phyloP scores from a whole-genome alignment of 2,113 vertebrate genomes.

The Excalfactoria chinensis region DNA sequence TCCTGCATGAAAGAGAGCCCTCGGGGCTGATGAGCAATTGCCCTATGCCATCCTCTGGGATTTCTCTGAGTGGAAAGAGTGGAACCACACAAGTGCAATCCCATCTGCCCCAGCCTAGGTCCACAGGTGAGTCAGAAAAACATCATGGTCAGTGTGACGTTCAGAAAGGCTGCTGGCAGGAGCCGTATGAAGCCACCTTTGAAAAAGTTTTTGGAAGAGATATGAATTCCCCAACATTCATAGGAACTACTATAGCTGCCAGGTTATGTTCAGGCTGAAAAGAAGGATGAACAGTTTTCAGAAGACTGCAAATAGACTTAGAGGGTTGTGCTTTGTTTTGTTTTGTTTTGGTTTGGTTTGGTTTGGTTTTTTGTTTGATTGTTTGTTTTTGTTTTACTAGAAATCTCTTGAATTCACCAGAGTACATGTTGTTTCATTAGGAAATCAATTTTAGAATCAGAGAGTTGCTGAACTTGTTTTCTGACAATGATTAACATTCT shows the following conservation, averaged over 20 bases:
- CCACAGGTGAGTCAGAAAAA: slow-evolving; percentile 77
- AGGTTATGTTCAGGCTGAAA: not conserved
- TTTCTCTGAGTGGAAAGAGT: slow-evolving; percentile 74
- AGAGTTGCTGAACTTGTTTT: not conserved
- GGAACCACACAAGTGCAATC: slow-evolving; percentile 75
- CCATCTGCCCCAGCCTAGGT: slow-evolving; percentile 76
- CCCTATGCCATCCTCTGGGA: slow-evolving; percentile 73
- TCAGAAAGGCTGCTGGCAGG: slow-evolving; percentile 59
- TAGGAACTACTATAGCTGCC: not conserved
- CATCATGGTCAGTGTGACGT: not conserved
- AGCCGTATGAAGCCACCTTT: slow-evolving; percentile 10
- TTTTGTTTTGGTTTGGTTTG: no score
- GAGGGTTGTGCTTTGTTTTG: not conserved
- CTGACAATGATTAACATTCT: not conserved
- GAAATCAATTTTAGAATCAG: not conserved
- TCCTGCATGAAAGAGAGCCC: slow-evolving; percentile 69
- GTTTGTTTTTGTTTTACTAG: not conserved
- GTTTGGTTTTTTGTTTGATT: not conserved
- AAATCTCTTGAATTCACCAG: not conserved
- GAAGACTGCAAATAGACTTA: no score
- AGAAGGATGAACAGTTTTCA: not conserved
- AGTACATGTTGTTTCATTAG: not conserved
- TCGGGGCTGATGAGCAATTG: slow-evolving; percentile 73
- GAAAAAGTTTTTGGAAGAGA: not conserved
- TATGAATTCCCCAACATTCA: not conserved